A percentile compares a stretch with the other conserved stretches of the same genome.
Evolutionary conservation across 2,113 vertebrate species (phyloP).

Genomic region (Zapornia atra): DNA sequence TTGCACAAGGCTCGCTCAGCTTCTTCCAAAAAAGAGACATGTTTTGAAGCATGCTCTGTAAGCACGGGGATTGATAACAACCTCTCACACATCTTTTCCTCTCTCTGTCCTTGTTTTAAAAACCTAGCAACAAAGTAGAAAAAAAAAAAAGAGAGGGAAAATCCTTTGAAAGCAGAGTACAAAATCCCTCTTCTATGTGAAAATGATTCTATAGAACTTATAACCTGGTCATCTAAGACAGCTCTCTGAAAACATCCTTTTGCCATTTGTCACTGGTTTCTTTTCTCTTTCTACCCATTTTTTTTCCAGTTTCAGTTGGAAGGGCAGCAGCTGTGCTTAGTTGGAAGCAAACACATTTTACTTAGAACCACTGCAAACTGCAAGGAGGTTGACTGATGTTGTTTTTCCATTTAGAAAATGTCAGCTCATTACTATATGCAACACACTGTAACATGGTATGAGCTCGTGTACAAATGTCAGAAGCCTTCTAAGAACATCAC

Average conservation of each 20-base stretch:
- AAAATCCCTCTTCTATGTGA: background rate
- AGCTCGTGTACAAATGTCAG: background rate
- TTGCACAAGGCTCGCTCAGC: background rate
- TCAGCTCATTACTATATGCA: background rate
- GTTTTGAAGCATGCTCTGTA: background rate
- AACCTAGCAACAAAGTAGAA: background rate
- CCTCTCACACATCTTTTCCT: background rate
- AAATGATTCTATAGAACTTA: background rate
- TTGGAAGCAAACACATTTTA: background rate
- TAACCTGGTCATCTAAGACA: background rate
- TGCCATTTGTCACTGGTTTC: background rate
- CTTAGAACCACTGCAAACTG: background rate
- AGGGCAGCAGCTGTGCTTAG: background rate
- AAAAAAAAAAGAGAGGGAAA: background rate
- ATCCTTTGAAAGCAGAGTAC: background rate
- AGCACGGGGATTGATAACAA: background rate
- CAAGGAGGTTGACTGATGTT: background rate
- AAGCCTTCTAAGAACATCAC: background rate
- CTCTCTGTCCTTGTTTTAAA: background rate
- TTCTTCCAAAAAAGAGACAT: background rate
- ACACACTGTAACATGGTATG: background rate
- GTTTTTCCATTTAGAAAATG: slow-evolving; percentile 7
- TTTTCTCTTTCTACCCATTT: background rate
- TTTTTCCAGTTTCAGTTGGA: background rate
- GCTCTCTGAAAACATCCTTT: background rate